phyloP scores from a whole-genome alignment of 2,797 vertebrate species.

The Heliangelus exortis region DNA sequence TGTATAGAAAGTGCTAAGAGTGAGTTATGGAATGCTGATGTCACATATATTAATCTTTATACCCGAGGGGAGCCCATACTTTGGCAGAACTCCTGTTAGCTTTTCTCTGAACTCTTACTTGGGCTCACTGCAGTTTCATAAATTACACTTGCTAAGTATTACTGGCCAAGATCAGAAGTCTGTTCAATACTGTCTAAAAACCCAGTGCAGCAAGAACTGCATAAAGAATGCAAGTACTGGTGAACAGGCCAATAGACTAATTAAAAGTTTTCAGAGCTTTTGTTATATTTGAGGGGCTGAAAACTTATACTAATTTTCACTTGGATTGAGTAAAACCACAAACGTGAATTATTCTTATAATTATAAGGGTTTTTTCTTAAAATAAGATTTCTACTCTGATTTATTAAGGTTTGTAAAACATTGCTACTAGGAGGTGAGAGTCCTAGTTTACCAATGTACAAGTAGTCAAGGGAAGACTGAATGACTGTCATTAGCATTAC shows the following conservation, averaged over 20 bases:
- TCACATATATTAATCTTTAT: background rate
- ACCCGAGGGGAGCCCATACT: background rate
- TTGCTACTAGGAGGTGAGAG: background rate
- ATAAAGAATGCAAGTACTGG: background rate
- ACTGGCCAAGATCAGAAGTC: background rate
- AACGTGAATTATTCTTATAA: background rate
- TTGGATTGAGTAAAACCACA: background rate
- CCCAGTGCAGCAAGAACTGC: background rate
- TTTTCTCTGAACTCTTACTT: background rate
- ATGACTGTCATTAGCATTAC: background rate
- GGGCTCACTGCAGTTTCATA: background rate
- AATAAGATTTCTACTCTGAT: background rate
- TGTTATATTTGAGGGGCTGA: background rate
- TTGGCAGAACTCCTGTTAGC: background rate
- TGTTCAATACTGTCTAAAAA: background rate
- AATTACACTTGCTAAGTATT: background rate
- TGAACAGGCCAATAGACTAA: background rate
- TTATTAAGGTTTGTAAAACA: background rate
- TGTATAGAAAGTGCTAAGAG: background rate
- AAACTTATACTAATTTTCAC: background rate
- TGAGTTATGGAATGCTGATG: background rate
- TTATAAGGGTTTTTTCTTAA: background rate
- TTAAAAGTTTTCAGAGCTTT: background rate
- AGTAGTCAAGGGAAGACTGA: background rate
- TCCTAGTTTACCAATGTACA: background rate